Conservation (phyloP, 2,113 vertebrate genomes). For the Cichladusa arquata region DNA sequence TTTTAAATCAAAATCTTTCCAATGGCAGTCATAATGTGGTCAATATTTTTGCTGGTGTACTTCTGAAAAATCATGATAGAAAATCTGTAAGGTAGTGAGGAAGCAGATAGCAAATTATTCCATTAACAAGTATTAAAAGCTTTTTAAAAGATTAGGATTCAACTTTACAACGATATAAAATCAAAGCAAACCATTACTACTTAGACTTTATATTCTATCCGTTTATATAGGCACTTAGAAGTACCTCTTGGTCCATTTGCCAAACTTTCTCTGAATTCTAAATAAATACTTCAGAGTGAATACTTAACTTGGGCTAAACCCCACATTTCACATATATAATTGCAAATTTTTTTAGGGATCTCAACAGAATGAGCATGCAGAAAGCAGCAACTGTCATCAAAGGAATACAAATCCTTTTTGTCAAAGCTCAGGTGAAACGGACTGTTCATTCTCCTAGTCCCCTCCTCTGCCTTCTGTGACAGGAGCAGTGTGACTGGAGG, state of each 20-base stretch:
- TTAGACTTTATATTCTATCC: not conserved
- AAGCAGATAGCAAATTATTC: not conserved
- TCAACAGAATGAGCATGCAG: not conserved
- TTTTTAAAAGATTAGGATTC: not conserved
- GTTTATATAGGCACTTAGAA: not conserved
- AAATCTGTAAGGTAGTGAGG: not conserved
- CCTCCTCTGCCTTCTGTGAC: not conserved
- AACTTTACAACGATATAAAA: not conserved
- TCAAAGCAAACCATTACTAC: not conserved
- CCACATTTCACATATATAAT: not conserved
- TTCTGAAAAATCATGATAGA: not conserved
- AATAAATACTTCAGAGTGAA: not conserved
- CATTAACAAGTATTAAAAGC: not conserved
- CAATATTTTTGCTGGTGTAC: not conserved
- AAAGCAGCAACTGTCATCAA: not conserved
- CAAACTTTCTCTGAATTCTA: not conserved
- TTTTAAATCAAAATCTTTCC: not conserved
- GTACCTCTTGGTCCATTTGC: not conserved
- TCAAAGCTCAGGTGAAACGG: not conserved
- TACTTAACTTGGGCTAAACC: not conserved
- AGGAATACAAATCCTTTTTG: not conserved
- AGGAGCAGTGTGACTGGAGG: not conserved
- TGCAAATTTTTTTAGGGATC: not conserved
- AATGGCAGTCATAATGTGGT: not conserved
- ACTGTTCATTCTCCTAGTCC: not conserved